These are phyloP conservation scores for Australoheros facetus DNA, from an alignment of 2,797 vertebrate genomes.

Conservation along the genomic window DNA sequence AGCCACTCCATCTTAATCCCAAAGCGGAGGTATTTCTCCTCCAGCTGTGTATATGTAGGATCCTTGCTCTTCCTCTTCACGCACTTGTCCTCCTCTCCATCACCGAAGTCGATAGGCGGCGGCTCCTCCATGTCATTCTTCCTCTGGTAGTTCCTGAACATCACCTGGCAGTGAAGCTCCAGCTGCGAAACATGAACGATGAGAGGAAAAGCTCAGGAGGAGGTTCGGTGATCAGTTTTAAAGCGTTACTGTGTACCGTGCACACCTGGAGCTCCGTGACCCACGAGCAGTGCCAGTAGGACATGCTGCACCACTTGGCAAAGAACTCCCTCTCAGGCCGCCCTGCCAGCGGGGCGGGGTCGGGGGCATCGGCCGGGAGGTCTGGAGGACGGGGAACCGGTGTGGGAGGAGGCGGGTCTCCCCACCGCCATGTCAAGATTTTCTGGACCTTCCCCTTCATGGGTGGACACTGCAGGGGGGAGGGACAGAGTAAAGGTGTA, in stretches of 20 bases:
- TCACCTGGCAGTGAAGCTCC: conserved; percentile 96
- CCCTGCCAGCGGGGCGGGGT: conserved; percentile 90
- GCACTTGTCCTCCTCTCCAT: conserved; percentile 92
- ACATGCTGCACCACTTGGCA: conserved; percentile 97
- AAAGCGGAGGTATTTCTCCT: conserved; percentile 94
- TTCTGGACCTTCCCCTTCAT: conserved; percentile 98
- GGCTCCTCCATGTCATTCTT: conserved; percentile 99
- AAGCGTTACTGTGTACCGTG: accelerated
- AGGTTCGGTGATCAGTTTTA: accelerated
- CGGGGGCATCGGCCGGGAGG: conserved; percentile 85
- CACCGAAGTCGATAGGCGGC: conserved; percentile 88
- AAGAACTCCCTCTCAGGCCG: conserved; percentile 96
- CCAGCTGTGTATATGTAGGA: conserved; percentile 92
- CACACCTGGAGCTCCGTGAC: conserved; percentile 94
- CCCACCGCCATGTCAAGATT: conserved; percentile 98
- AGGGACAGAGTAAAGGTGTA: accelerated
- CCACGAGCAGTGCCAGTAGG: conserved; percentile 99
- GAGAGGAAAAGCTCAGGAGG: background rate
- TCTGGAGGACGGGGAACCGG: conserved; percentile 88
- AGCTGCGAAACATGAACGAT: conserved; percentile 73
- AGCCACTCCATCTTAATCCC: conserved; percentile 99
- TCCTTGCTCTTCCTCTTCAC: conserved; percentile 94
- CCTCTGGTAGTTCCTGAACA: conserved; percentile 98
- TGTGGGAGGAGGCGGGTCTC: conserved; percentile 89
- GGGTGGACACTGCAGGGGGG: conserved; percentile 84